These are phyloP conservation scores for Drosophila borborema DNA, from an alignment of 2,888 invertebrate genomes.

Conservation along the genomic window DNA sequence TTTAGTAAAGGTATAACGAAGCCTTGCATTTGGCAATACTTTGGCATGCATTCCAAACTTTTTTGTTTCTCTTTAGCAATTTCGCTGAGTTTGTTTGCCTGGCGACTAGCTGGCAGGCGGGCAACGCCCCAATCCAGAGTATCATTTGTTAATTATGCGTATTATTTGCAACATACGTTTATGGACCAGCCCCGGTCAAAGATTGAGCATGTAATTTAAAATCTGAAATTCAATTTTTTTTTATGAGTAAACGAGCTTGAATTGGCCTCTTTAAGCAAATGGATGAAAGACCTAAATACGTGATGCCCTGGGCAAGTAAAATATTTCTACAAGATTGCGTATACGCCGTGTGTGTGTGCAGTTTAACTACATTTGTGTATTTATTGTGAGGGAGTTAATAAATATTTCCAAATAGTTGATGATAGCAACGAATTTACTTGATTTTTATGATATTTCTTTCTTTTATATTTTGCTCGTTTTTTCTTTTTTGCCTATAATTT, in stretches of 20 bases:
- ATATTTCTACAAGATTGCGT: slow-evolving; percentile 44
- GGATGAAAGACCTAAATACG: slow-evolving; percentile 39
- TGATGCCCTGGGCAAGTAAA: slow-evolving; percentile 37
- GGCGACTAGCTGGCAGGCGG: slow-evolving; percentile 21
- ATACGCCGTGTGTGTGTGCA: slow-evolving; percentile 44
- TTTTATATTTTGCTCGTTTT: not conserved
- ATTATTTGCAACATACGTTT: slow-evolving; percentile 61
- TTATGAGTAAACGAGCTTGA: slow-evolving; percentile 9
- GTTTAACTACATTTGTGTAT: slow-evolving; percentile 37
- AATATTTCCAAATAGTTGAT: slow-evolving; percentile 47
- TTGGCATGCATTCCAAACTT: slow-evolving; percentile 18
- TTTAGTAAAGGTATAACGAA: slow-evolving; percentile 17
- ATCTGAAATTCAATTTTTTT: slow-evolving; percentile 23
- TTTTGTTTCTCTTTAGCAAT: slow-evolving; percentile 20
- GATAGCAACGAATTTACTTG: slow-evolving; percentile 31
- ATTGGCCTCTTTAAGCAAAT: slow-evolving; percentile 49
- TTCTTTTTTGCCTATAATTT: slow-evolving; percentile 22
- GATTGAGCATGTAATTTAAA: slow-evolving; percentile 60
- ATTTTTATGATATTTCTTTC: slow-evolving; percentile 6
- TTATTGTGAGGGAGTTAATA: slow-evolving; percentile 29
- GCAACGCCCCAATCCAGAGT: slow-evolving; percentile 38
- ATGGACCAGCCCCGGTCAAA: slow-evolving; percentile 17
- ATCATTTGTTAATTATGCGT: slow-evolving; percentile 70
- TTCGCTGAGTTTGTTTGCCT: slow-evolving; percentile 19
- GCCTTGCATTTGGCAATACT: slow-evolving; percentile 30